Evolutionary conservation across 2,888 invertebrate genomes (phyloP).

Genomic region (Tuberolachnus salignus): DNA sequence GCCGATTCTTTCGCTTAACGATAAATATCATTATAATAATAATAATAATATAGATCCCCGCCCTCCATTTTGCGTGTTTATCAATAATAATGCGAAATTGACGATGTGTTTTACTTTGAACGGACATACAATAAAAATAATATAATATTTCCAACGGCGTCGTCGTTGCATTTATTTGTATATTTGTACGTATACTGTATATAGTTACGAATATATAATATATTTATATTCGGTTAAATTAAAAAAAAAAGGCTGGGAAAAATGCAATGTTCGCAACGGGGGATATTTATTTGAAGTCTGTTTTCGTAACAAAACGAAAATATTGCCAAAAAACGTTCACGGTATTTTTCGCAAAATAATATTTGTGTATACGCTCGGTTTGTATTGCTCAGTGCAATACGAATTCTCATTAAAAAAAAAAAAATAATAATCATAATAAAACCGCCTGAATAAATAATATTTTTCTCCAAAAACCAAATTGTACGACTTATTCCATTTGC

Average conservation of each 20-base stretch:
- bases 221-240: no score
- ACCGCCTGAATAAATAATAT: not conserved
- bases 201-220: no score
- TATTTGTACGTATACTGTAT: no score
- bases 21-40: not conserved
- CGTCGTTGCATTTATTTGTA: no score
- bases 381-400: not conserved
- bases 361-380: not conserved
- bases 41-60: not conserved
- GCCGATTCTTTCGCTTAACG: not conserved
- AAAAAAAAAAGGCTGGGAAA: no score
- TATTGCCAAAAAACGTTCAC: no score
- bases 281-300: no score
- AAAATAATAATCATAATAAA: no score
- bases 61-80: not conserved
- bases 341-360: not conserved
- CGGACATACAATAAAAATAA: not conserved
- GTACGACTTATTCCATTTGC: no score
- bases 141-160: no score
- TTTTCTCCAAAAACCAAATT: not conserved
- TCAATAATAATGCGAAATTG: slow-evolving; percentile 8
- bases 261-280: no score
- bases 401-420: not conserved
- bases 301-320: not conserved
- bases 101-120: not conserved